Percentiles rank a stretch among this genome's conserved stretches.
phyloP scores from a whole-genome alignment of 30 jellyfish, hydroid and myxozoan species.

The Catostylus mosaicus region DNA sequence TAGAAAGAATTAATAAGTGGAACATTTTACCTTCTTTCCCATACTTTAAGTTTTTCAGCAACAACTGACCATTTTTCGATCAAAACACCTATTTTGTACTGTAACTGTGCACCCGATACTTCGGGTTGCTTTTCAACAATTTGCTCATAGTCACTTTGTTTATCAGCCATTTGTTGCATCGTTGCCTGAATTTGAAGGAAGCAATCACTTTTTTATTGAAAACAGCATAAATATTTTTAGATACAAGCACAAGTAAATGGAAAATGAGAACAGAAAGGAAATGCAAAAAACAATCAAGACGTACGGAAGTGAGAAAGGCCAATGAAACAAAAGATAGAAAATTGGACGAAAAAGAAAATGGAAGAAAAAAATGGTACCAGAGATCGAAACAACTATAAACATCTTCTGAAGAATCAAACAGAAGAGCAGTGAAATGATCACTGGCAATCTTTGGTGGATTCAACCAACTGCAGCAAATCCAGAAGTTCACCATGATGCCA shows the following conservation, averaged over 20 bases:
- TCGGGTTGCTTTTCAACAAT: conserved; percentile 58
- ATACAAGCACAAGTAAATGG: neutral
- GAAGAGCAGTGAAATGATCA: too few relatives aligned
- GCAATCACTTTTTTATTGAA: too few relatives aligned
- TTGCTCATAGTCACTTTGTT: conserved; percentile 50
- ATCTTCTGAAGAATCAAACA: neutral
- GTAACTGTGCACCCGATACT: conserved; percentile 55
- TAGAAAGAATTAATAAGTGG: neutral
- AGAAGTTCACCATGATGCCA: too few relatives aligned
- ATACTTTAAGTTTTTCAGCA: conserved; percentile 56
- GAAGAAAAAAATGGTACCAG: neutral
- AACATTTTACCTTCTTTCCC: conserved; percentile 86
- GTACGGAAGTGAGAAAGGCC: too few relatives aligned
- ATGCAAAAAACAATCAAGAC: too few relatives aligned
- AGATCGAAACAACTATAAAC: neutral
- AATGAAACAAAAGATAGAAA: neutral
- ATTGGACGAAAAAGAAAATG: neutral
- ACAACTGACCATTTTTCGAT: conserved; percentile 83
- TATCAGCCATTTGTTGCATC: conserved; percentile 34
- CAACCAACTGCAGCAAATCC: too few relatives aligned
- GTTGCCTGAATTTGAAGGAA: conserved; percentile 28
- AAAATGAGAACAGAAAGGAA: neutral
- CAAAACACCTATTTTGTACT: conserved; percentile 69
- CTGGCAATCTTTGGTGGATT: too few relatives aligned
- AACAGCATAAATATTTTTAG: too few relatives aligned